These are phyloP conservation scores for Hippolais icterina DNA, from an alignment of 2,113 vertebrate genomes.

Conservation along the genomic window DNA sequence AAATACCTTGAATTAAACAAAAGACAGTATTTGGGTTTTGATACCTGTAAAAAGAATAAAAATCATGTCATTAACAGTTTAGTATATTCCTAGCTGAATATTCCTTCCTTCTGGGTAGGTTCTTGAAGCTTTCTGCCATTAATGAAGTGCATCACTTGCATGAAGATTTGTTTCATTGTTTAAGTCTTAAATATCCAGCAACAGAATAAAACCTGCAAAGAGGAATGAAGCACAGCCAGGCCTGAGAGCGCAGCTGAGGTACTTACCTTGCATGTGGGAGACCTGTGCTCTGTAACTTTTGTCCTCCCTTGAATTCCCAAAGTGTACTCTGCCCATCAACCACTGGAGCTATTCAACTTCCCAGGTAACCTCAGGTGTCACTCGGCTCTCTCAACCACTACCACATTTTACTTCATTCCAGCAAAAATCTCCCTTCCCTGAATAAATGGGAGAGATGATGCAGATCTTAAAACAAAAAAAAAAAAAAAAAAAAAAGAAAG, in stretches of 20 bases:
- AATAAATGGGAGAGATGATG: background rate
- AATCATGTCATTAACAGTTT: background rate
- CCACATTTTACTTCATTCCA: background rate
- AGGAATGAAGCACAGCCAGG: background rate
- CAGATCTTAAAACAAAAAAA: background rate
- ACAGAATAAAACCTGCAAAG: background rate
- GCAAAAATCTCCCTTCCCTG: background rate
- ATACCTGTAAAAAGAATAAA: background rate
- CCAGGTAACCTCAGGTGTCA: background rate
- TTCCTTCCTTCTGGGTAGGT: background rate
- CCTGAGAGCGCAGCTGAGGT: background rate
- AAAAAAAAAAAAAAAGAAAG: background rate
- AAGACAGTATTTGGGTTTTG: background rate
- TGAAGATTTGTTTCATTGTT: background rate
- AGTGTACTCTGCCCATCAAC: background rate
- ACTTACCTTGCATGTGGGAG: too few species aligned
- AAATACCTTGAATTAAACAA: background rate
- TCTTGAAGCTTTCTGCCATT: background rate
- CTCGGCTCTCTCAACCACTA: background rate
- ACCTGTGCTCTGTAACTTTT: background rate
- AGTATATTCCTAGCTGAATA: background rate
- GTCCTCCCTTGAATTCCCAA: background rate
- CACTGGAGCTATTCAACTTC: background rate
- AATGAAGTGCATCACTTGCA: background rate
- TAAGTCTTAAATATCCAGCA: background rate